Percentiles rank a stretch among this genome's conserved stretches.
Conservation (phyloP, 2,888 invertebrate species). For the Cryptocephalus primarius region DNA sequence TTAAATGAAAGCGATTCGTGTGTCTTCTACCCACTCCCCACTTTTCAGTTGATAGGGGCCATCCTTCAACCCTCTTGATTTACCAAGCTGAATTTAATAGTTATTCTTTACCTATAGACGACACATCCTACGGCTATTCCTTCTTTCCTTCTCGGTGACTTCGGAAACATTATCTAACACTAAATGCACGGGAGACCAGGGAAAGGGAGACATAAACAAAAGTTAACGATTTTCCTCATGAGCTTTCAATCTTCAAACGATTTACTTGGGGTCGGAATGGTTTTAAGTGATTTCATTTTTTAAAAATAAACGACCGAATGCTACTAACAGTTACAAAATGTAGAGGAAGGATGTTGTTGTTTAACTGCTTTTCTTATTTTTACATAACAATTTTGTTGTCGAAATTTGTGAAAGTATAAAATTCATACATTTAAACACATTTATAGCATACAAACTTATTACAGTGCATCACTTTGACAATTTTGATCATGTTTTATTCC, state of each 20-base stretch:
- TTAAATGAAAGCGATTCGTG: neutral
- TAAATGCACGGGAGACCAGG: conserved; percentile 5
- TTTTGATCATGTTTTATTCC: no score
- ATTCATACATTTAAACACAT: no score
- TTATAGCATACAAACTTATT: no score
- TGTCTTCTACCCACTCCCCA: neutral
- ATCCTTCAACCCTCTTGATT: conserved; percentile 20
- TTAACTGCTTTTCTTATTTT: no score
- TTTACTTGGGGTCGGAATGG: conserved; percentile 3
- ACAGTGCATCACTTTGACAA: no score
- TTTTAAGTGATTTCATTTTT: conserved; percentile 6
- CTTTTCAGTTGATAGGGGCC: neutral
- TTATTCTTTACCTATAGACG: conserved; percentile 26
- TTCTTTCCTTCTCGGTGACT: conserved; percentile 9
- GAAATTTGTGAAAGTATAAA: no score
- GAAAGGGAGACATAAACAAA: conserved; percentile 10
- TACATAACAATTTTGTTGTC: no score
- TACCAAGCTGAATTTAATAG: conserved; percentile 23
- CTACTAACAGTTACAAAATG: no score
- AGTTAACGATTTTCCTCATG: conserved; percentile 10
- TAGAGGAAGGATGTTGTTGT: no score
- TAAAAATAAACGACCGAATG: neutral
- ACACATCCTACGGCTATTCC: conserved; percentile 21
- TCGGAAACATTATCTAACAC: conserved; percentile 9
- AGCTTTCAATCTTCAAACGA: conserved; percentile 7